Conservation (phyloP, 2,113 vertebrate species). For the Zootoca vivipara region DNA sequence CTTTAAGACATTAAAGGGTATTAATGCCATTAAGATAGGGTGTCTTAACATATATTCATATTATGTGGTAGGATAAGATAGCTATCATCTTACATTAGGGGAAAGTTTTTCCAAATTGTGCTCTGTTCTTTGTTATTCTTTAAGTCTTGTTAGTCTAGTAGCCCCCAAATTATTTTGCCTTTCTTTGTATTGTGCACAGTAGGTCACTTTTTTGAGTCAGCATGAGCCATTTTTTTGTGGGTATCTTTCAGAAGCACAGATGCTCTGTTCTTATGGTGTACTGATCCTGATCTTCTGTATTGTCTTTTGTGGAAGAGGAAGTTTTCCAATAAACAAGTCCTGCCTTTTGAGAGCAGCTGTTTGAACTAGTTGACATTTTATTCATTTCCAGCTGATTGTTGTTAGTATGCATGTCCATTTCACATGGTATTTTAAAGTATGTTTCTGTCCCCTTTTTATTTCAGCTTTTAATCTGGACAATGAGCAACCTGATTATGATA, state of each 20-base stretch:
- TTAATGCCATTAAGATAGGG: not conserved
- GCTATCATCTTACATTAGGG: not conserved
- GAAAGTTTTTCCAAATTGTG: not conserved
- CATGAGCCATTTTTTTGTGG: not conserved
- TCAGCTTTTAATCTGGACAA: constrained; percentile 90
- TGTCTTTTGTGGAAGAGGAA: not conserved
- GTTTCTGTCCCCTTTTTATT: constrained; percentile 3
- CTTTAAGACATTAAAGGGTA: not conserved
- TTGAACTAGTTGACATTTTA: not conserved
- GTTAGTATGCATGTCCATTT: rapidly evolving
- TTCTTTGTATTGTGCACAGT: not conserved
- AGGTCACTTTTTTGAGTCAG: not conserved
- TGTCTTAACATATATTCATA: not conserved
- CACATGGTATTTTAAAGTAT: not conserved
- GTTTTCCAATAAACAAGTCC: not conserved
- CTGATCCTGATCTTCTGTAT: not conserved
- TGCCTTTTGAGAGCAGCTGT: not conserved
- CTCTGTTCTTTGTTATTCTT: not conserved
- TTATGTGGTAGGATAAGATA: not conserved
- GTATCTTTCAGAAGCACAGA: not conserved
- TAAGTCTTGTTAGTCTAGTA: not conserved
- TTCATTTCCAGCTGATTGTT: not conserved
- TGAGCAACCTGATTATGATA: constrained; percentile 93
- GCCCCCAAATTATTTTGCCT: not conserved
- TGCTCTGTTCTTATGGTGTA: not conserved